Conservation (phyloP, 2,797 vertebrate species). For the Spea hammondii region DNA sequence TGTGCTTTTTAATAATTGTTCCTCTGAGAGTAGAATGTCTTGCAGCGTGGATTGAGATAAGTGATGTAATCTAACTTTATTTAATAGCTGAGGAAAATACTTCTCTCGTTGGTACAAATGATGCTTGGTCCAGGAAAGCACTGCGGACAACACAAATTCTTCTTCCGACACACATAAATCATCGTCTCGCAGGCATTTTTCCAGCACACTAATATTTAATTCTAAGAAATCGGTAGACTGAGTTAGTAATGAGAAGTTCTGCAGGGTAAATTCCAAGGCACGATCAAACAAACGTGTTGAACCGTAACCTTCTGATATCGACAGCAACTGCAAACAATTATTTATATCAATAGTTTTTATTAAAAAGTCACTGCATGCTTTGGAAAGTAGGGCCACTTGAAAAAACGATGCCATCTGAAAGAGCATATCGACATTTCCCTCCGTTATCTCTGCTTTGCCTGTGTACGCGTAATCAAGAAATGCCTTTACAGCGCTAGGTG, state of each 20-base stretch:
- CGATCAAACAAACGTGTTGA: constrained; percentile 76
- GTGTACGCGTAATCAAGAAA: constrained; percentile 96
- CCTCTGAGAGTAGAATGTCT: constrained; percentile 71
- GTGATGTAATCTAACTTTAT: constrained; percentile 87
- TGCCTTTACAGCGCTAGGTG: constrained; percentile 75
- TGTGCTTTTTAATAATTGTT: constrained; percentile 67
- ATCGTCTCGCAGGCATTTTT: constrained; percentile 81
- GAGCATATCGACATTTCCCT: constrained; percentile 88
- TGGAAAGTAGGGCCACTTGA: constrained; percentile 82
- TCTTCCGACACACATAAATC: constrained; percentile 81
- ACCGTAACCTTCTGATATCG: constrained; percentile 88
- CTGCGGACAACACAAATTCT: constrained; percentile 78
- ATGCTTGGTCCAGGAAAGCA: constrained; percentile 82
- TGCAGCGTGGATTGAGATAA: constrained; percentile 77
- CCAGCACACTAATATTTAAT: constrained; percentile 81
- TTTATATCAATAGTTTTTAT: constrained; percentile 83
- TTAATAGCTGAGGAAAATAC: constrained; percentile 76
- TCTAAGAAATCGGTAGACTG: constrained; percentile 85
- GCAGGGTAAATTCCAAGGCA: constrained; percentile 79
- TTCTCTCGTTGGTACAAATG: constrained; percentile 71
- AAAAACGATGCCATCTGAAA: constrained; percentile 80
- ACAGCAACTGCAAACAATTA: constrained; percentile 87
- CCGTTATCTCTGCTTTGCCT: constrained; percentile 85
- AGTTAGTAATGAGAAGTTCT: constrained; percentile 80
- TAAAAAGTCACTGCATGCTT: constrained; percentile 92